Conservation (phyloP, 1,140 invertebrate species). For the Diploscapter pachys region DNA sequence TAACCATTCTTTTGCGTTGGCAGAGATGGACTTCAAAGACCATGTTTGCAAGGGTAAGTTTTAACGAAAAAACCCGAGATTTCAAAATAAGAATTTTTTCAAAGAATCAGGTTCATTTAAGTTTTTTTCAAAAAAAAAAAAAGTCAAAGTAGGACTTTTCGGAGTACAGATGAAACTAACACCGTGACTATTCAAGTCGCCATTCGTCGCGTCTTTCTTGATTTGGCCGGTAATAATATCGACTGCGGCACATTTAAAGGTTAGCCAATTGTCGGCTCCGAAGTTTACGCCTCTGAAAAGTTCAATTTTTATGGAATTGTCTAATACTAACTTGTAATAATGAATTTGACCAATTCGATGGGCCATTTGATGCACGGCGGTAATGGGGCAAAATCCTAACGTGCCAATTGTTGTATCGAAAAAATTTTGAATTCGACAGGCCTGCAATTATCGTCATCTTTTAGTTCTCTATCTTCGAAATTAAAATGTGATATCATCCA, state of each 20-base stretch:
- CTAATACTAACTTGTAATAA: slow-evolving; percentile 7
- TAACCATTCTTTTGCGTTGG: slow-evolving; percentile 8
- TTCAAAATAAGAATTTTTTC: too few relatives aligned
- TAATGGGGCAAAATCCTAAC: neutral
- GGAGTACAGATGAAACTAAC: too few relatives aligned
- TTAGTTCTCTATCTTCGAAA: too few relatives aligned
- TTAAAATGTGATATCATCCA: too few relatives aligned
- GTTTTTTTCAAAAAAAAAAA: too few relatives aligned
- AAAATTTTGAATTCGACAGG: slow-evolving; percentile 10
- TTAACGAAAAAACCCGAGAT: too few relatives aligned
- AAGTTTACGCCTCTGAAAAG: slow-evolving; percentile 18
- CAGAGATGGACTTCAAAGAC: neutral
- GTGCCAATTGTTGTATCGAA: neutral
- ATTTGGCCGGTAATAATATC: neutral
- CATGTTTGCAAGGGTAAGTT: too few relatives aligned
- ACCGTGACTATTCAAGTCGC: too few relatives aligned
- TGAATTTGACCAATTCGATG: slow-evolving; percentile 7
- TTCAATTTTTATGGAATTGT: neutral
- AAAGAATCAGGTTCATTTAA: too few relatives aligned
- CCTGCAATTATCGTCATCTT: neutral
- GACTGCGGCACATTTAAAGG: slow-evolving; percentile 4
- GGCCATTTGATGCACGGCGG: neutral
- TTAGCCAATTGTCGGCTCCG: slow-evolving; percentile 18
- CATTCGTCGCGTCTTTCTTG: too few relatives aligned
- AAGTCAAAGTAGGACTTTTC: too few relatives aligned